Evolutionary conservation across 2,797 vertebrate genomes (phyloP).

Genomic region (Sebastes cheni): DNA sequence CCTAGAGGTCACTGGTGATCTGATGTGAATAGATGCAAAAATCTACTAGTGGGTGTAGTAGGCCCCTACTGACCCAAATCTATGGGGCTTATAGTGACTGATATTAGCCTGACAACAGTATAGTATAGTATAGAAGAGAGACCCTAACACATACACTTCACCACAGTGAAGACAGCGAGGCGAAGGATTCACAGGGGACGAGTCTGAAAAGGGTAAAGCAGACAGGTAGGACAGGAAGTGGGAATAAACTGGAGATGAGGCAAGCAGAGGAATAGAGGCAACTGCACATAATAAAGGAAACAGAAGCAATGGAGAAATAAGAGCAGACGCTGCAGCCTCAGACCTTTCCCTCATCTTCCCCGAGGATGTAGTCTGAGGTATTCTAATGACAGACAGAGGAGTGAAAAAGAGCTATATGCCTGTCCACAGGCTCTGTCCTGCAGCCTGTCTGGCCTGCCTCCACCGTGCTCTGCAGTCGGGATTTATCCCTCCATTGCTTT

Average conservation of each 20-base stretch:
- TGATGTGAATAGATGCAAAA: too few species aligned
- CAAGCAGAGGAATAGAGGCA: constrained; percentile 8
- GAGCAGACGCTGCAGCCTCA: constrained; percentile 10
- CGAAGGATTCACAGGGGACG: not conserved
- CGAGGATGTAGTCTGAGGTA: constrained; percentile 18
- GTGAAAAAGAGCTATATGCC: constrained; percentile 11
- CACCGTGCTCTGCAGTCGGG: constrained; percentile 23
- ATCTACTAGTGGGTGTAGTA: too few species aligned
- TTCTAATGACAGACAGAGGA: constrained; percentile 48
- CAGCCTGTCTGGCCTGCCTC: constrained; percentile 31
- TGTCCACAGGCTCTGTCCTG: constrained; percentile 20
- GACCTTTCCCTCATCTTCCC: constrained; percentile 20
- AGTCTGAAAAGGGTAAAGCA: constrained; percentile 2
- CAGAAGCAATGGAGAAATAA: not conserved
- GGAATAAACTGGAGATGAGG: constrained; percentile 16
- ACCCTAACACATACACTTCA: constrained; percentile 22
- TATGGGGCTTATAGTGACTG: too few species aligned
- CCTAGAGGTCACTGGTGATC: too few species aligned
- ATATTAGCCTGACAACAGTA: not conserved
- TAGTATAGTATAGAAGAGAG: not conserved
- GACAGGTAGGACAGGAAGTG: constrained; percentile 6
- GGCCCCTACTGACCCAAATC: too few species aligned
- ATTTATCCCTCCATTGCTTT: constrained; percentile 63
- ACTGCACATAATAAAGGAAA: constrained; percentile 4
- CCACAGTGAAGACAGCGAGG: not conserved